Percentiles rank a stretch among this genome's conserved stretches.
Conservation (phyloP, 2,888 invertebrate species). For the Ochropleura plecta region DNA sequence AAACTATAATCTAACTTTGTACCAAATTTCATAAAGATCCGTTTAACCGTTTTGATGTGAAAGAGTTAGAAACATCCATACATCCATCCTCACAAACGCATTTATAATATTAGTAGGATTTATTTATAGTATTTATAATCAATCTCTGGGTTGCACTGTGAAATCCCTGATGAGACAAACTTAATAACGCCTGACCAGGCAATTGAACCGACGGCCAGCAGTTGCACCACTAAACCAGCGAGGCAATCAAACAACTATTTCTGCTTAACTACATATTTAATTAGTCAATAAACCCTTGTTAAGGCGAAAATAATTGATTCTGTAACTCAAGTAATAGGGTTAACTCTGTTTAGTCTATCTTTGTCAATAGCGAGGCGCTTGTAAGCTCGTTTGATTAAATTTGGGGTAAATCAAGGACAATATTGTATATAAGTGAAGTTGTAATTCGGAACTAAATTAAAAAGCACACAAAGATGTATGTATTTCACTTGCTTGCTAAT, state of each 20-base stretch:
- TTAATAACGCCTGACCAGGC: not conserved
- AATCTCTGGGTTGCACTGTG: not conserved
- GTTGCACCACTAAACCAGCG: no score
- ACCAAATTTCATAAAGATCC: no score
- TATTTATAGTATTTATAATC: not conserved
- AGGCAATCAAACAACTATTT: not conserved
- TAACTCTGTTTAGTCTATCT: constrained; percentile 27
- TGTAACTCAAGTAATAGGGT: constrained; percentile 47
- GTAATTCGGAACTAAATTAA: not conserved
- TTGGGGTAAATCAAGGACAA: constrained; percentile 23
- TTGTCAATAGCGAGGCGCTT: constrained; percentile 30
- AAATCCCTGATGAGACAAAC: not conserved
- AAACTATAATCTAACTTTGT: no score
- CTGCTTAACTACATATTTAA: constrained; percentile 9
- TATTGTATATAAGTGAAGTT: constrained; percentile 1
- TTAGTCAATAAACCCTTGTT: constrained; percentile 39
- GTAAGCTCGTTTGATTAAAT: constrained; percentile 41
- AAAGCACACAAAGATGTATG: not conserved
- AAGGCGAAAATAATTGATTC: constrained; percentile 56
- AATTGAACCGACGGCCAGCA: not conserved
- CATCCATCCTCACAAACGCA: no score
- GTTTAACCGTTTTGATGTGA: no score
- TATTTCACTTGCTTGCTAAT: not conserved
- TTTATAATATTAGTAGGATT: no score
- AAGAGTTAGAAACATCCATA: no score